Evolutionary conservation across 2,113 vertebrate genomes (phyloP).

Genomic region (Sisor rabdophorus): DNA sequence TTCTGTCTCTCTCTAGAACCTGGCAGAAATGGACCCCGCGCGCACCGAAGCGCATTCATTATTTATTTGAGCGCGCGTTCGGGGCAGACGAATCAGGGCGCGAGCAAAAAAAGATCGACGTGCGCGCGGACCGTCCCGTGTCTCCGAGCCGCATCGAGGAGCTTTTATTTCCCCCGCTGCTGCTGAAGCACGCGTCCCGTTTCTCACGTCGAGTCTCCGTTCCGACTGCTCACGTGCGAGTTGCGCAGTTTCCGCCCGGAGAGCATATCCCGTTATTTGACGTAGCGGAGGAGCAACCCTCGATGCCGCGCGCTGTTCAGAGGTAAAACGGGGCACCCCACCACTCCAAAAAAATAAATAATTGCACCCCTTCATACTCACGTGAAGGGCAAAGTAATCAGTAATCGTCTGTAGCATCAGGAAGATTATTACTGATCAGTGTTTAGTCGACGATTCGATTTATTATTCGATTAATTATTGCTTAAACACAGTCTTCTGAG

Average conservation of each 20-base stretch:
- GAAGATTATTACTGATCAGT: not conserved
- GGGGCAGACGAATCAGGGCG: not conserved
- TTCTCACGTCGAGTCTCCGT: not conserved
- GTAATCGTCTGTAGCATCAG: not conserved
- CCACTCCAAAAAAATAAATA: not conserved
- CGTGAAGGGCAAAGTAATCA: conserved; percentile 1
- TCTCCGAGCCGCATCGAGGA: conserved; percentile 46
- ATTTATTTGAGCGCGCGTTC: conserved; percentile 63
- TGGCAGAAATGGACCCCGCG: conserved; percentile 67
- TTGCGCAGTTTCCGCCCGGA: conserved; percentile 6
- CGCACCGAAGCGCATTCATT: conserved; percentile 65
- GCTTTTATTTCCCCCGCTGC: not conserved
- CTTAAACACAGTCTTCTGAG: conserved; percentile 17
- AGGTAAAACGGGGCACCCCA: conserved; percentile 12
- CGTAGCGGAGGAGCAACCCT: not conserved
- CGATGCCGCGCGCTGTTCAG: conserved; percentile 15
- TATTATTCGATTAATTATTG: not conserved
- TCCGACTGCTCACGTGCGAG: not conserved
- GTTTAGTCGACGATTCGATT: not conserved
- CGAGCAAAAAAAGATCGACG: conserved; percentile 1
- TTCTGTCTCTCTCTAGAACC: conserved; percentile 41
- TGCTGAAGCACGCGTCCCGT: not conserved
- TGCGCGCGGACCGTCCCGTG: conserved; percentile 32
- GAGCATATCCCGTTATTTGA: not conserved
- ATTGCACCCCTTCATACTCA: not conserved